A percentile compares a stretch with the other conserved stretches of the same genome.
phyloP scores from a whole-genome alignment of 1,140 invertebrate genomes.

The Trichonephila clavipes region DNA sequence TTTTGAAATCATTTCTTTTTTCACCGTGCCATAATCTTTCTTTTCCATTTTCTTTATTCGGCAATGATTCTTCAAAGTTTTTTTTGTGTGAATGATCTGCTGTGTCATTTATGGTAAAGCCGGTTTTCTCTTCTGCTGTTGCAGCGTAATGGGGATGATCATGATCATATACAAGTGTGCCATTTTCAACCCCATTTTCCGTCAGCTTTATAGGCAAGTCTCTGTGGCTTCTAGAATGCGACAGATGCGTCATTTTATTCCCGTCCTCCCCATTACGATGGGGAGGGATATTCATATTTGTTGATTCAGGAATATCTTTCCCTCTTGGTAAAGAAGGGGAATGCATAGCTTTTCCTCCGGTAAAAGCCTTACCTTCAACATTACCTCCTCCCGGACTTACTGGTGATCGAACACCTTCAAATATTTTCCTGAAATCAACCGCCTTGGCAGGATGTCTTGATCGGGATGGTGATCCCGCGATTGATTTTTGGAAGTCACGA shows the following conservation, averaged over 20 bases:
- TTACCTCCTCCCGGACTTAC: constrained; percentile 25
- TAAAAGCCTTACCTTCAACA: constrained; percentile 1
- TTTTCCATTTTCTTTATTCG: constrained; percentile 39
- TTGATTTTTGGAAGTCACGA: constrained; percentile 44
- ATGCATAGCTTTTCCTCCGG: constrained; percentile 10
- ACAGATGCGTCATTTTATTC: constrained; percentile 36
- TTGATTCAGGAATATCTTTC: background rate
- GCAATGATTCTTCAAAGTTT: constrained; percentile 35
- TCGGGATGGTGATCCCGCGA: background rate
- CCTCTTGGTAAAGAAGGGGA: background rate
- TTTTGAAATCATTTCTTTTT: background rate
- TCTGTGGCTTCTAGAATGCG: constrained; percentile 17
- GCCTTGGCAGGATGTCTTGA: constrained; percentile 11
- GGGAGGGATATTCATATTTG: constrained; percentile 59
- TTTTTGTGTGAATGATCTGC: background rate
- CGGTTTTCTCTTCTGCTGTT: background rate
- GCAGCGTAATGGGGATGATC: constrained; percentile 36
- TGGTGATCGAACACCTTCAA: background rate
- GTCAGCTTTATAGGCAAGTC: constrained; percentile 11
- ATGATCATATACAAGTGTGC: constrained; percentile 47
- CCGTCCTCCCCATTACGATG: constrained; percentile 16
- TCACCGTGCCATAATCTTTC: background rate
- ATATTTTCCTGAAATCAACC: background rate
- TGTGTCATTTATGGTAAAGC: constrained; percentile 32
- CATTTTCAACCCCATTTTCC: constrained; percentile 42